phyloP scores from a whole-genome alignment of 2,113 vertebrate species.

The Passerina amoena region DNA sequence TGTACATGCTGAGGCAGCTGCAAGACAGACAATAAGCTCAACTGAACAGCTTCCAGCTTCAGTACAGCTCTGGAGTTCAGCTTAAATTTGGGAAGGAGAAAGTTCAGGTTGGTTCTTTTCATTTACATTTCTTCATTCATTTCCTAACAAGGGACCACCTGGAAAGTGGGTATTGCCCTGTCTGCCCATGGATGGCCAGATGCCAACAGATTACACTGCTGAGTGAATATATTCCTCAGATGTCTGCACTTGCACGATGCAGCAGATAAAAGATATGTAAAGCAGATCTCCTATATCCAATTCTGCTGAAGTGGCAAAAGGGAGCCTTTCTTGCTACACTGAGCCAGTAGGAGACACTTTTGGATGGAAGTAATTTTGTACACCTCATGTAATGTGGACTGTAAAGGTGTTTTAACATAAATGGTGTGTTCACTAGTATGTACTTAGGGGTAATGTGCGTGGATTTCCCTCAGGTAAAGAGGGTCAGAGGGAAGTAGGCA shows the following conservation, averaged over 20 bases:
- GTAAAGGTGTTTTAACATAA: background rate
- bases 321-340: background rate
- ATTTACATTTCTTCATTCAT: background rate
- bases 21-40: slow-evolving; percentile 21
- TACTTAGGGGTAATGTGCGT: background rate
- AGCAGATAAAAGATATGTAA: background rate
- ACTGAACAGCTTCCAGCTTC: slow-evolving; percentile 2
- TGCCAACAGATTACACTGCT: background rate
- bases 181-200: background rate
- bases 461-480: background rate
- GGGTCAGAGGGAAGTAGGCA: background rate
- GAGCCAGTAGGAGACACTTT: background rate
- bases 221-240: background rate
- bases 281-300: background rate
- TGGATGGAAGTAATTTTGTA: background rate
- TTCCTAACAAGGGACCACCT: slow-evolving; percentile 1
- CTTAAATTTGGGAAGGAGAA: background rate
- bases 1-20: slow-evolving; percentile 39
- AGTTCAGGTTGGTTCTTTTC: background rate
- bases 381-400: background rate
- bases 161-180: background rate
- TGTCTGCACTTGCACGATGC: background rate
- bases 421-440: background rate
- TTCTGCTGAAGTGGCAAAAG: background rate
- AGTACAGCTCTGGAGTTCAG: background rate